Base-by-base conservation (phyloP, 2,113 vertebrate species). In the Tachysurus fulvidraco region DNA sequence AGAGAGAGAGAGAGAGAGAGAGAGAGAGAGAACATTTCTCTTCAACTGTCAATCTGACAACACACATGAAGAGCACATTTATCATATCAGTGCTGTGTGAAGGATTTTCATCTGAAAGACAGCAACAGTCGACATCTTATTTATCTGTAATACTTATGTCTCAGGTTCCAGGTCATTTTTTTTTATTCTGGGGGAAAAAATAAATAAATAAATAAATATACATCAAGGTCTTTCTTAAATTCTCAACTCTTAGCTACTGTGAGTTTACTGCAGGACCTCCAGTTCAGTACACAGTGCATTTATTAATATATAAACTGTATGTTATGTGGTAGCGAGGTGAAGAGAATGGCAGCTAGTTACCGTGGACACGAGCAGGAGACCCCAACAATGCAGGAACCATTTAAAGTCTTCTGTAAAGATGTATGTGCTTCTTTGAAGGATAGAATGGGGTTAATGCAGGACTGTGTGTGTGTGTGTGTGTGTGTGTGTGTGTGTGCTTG, bases 21-120 rank as follows among this genome's bases (percentile, higher is more conserved):
- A 36, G 64, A 79, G 64, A 57, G 73, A 87, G 52, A 23, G 78
- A 46, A 59, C 69, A 85, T 82, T 78, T 77, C 83, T 83, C 71
- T 81, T 86, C 73, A 77, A 60, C 87, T 55, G 82, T 90, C 89
- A 86, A 76, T 80, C n/a, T 86, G 89, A 86, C 89, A 86, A 71
- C 86, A 52, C 69, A 55, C 81, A 88, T 90, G 87, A 88, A 86
- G 77, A 88, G 69, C 28, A 78, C 87, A 90, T 90, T 88, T 85
- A 90, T 90, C 89, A 88, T 78, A 84, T 85, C 85, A 84, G 83
- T 79, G 5, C 81, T 30, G 60, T 86, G 71, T 79, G 84, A 86
- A 50, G 69, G 77, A 86, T 86, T 90, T 78, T 86, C 67, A 86
- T 86, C 76, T 23, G 74, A 86, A 83, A 86, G 52, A 64, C 57